Percentiles rank a stretch among this genome's conserved stretches.
These are phyloP conservation scores for Fratercula arctica DNA, from an alignment of 2,797 vertebrate species.

Conservation along the genomic window DNA sequence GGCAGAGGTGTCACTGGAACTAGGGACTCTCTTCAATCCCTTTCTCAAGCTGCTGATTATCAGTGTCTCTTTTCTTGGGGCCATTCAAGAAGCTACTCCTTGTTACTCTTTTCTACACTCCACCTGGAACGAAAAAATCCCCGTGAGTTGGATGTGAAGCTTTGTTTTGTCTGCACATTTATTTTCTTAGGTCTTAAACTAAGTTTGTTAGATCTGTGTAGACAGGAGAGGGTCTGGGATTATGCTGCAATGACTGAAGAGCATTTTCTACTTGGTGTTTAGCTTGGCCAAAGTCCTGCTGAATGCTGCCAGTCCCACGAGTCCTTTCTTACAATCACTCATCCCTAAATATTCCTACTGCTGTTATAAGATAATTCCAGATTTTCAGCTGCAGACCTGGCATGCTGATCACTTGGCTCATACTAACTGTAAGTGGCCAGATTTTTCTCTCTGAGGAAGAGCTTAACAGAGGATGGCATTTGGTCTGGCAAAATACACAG, in stretches of 20 bases:
- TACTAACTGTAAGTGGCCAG: background rate
- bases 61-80: background rate
- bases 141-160: background rate
- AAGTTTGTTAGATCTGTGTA: background rate
- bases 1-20: background rate
- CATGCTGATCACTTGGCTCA: slow-evolving; percentile 29
- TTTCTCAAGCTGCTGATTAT: background rate
- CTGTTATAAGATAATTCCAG: slow-evolving; percentile 56
- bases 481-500: slow-evolving; percentile 5
- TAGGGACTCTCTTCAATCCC: background rate
- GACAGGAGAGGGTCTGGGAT: background rate
- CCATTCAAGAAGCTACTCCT: background rate
- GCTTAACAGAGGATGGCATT: slow-evolving; percentile 47
- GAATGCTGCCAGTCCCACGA: slow-evolving; percentile 51
- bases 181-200: background rate
- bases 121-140: slow-evolving; percentile 1
- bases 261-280: slow-evolving; percentile 66
- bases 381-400: slow-evolving; percentile 65
- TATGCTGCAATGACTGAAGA: background rate
- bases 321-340: slow-evolving; percentile 44
- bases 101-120: background rate
- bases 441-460: slow-evolving; percentile 46
- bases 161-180: slow-evolving; percentile 16
- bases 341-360: slow-evolving; percentile 52
- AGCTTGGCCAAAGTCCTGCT: slow-evolving; percentile 54